phyloP scores from a whole-genome alignment of 2,888 invertebrate species.

The Eremobia ochroleuca region DNA sequence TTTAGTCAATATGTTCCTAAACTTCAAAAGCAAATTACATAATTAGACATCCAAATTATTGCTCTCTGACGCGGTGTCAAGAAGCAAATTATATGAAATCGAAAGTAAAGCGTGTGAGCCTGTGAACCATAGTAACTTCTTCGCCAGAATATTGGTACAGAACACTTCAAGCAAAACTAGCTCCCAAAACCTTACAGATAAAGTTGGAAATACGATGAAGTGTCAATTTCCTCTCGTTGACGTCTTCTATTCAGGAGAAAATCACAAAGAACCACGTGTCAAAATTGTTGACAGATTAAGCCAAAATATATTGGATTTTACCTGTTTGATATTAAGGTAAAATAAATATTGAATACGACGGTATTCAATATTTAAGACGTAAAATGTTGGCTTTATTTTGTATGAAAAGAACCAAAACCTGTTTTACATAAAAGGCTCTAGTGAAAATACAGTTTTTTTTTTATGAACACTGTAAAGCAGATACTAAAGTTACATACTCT shows the following conservation, averaged over 20 bases:
- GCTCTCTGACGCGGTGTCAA: conserved; percentile 1
- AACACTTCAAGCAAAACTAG: conserved; percentile 10
- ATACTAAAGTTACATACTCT: background rate
- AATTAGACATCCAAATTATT: background rate
- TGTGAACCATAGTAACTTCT: conserved; percentile 10
- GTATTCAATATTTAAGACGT: conserved; percentile 11
- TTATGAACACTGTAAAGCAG: background rate
- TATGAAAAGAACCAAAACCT: conserved; percentile 10
- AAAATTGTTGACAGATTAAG: conserved; percentile 49
- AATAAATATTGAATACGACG: conserved; percentile 18
- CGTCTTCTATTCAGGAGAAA: conserved; percentile 32
- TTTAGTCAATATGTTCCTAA: too few species aligned
- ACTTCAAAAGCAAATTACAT: background rate
- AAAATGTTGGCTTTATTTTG: conserved; percentile 20
- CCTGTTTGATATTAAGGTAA: conserved; percentile 25
- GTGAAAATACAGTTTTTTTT: background rate
- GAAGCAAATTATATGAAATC: conserved; percentile 10
- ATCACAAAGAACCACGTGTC: conserved; percentile 38
- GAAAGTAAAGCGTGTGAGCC: conserved; percentile 15
- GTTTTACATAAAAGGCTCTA: background rate
- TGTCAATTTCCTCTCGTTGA: background rate
- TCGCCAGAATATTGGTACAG: background rate
- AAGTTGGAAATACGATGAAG: conserved; percentile 23
- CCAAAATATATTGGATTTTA: conserved; percentile 46
- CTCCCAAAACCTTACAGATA: background rate